Conservation (phyloP, 1,140 invertebrate genomes). For the Hetaerina americana region DNA sequence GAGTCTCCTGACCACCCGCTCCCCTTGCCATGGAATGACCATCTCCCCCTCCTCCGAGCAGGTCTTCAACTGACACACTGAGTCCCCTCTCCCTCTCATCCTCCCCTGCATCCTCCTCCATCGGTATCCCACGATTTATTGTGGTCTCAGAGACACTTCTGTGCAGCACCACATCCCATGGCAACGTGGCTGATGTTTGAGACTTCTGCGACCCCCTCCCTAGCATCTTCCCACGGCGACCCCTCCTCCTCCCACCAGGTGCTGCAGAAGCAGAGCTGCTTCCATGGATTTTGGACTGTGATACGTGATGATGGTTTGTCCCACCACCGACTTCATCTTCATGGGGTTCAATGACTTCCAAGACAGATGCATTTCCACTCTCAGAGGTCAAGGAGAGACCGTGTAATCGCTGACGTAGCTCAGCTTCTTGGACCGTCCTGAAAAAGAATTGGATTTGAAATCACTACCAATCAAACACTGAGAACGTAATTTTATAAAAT, state of each 20-base stretch:
- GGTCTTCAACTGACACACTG: conserved; percentile 5
- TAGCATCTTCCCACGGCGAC: neutral
- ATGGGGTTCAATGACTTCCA: conserved; percentile 27
- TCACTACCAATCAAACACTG: neutral
- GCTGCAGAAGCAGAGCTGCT: neutral
- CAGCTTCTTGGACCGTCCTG: conserved; percentile 11
- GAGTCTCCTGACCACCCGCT: neutral
- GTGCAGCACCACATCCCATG: conserved; percentile 3
- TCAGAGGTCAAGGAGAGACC: conserved; percentile 22
- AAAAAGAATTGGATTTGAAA: neutral
- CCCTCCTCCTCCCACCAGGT: neutral
- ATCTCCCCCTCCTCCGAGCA: neutral
- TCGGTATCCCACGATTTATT: neutral
- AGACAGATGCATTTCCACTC: conserved; percentile 24
- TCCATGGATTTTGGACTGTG: neutral
- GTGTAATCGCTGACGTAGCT: conserved; percentile 18
- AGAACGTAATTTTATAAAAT: too few relatives aligned
- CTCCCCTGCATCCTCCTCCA: neutral
- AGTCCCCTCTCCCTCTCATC: neutral
- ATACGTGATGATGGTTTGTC: neutral
- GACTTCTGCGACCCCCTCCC: conserved; percentile 16
- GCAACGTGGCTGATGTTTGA: neutral
- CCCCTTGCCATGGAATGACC: neutral
- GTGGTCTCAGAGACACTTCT: conserved; percentile 2
- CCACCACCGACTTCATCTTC: neutral